Conservation (phyloP, 2,113 vertebrate genomes). For the Mesocricetus auratus region DNA sequence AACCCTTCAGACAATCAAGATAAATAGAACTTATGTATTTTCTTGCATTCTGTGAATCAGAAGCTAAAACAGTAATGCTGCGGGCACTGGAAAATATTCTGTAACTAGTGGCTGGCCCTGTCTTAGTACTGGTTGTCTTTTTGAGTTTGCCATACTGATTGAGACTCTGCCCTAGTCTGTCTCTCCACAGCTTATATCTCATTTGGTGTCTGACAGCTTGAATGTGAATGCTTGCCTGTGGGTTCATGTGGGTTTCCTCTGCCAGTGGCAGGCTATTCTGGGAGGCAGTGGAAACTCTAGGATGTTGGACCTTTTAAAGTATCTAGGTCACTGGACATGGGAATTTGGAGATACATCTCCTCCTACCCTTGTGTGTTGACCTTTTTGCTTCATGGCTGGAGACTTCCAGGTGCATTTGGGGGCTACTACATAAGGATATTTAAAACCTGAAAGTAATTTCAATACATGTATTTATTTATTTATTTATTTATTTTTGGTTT, state of each 20-base stretch:
- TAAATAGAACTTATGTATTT: background rate
- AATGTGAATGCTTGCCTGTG: background rate
- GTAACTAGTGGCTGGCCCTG: background rate
- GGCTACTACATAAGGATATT: background rate
- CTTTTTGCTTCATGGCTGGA: background rate
- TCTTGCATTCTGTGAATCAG: background rate
- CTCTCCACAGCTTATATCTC: background rate
- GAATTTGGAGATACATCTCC: background rate
- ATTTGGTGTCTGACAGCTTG: background rate
- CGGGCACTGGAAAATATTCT: background rate
- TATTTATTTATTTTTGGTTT: too few relatives aligned
- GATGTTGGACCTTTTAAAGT: background rate
- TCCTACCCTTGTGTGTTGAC: background rate
- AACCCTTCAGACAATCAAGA: background rate
- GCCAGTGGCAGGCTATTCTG: background rate
- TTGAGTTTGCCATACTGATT: background rate
- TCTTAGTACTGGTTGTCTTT: background rate
- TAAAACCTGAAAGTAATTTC: background rate
- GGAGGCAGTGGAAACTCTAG: background rate
- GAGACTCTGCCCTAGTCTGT: background rate
- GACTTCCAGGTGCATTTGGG: background rate
- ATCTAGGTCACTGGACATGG: background rate
- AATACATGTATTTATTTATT: too few relatives aligned
- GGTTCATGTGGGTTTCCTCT: background rate
- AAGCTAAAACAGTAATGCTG: background rate